phyloP scores from a whole-genome alignment of 2,888 invertebrate genomes.

The Pollenia angustigena region DNA sequence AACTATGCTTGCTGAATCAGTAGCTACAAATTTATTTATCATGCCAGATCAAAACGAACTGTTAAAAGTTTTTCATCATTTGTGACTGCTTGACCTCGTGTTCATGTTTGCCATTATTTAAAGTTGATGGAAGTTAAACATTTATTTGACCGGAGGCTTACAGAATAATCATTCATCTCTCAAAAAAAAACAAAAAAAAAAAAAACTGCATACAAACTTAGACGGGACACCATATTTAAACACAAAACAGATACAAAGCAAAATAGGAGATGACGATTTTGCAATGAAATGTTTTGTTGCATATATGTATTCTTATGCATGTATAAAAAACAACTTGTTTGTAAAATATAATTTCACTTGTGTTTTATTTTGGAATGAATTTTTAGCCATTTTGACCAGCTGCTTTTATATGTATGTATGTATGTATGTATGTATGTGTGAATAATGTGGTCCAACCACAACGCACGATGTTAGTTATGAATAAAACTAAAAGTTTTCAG shows the following conservation, averaged over 20 bases:
- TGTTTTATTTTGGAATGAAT: background rate
- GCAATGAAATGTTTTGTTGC: too few species aligned
- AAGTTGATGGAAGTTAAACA: slow-evolving; percentile 53
- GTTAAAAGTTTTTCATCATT: slow-evolving; percentile 53
- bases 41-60: slow-evolving; percentile 45
- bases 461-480: too few species aligned
- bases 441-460: too few species aligned
- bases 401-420: background rate
- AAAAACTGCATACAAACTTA: background rate
- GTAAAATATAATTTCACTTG: background rate
- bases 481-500: too few species aligned
- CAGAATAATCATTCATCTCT: slow-evolving; percentile 39
- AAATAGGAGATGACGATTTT: background rate
- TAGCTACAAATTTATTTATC: slow-evolving; percentile 49
- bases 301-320: too few species aligned
- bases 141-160: slow-evolving; percentile 41
- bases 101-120: slow-evolving; percentile 56
- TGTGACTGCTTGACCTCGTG: slow-evolving; percentile 51
- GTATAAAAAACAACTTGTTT: background rate
- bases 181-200: background rate
- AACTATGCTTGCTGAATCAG: background rate
- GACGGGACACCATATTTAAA: background rate
- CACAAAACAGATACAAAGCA: background rate
- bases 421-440: background rate
- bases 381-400: background rate